phyloP scores from a whole-genome alignment of 2,113 vertebrate genomes.

The Sisor rabdophorus region DNA sequence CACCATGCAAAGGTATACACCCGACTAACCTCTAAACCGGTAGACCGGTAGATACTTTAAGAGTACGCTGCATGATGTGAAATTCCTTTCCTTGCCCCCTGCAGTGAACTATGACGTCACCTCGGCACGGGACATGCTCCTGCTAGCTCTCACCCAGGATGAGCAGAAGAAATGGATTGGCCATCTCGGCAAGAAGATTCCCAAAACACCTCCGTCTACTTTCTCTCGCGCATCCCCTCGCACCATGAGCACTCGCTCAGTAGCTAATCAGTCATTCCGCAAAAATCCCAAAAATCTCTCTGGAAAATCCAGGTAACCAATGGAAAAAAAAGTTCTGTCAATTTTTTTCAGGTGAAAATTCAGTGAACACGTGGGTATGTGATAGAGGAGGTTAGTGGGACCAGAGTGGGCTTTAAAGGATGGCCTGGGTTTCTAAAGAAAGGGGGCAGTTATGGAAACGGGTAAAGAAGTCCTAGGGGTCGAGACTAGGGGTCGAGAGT shows the following conservation, averaged over 20 bases:
- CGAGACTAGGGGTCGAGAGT: not conserved
- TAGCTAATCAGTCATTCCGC: constrained; percentile 95
- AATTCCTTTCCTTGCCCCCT: not conserved
- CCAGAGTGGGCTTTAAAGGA: not conserved
- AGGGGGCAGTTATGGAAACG: not conserved
- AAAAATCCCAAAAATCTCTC: constrained; percentile 89
- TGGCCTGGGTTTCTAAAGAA: not conserved
- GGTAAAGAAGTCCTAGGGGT: not conserved
- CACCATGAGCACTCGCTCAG: constrained; percentile 86
- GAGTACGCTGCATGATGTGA: not conserved
- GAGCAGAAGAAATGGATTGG: constrained; percentile 99
- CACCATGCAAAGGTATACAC: constrained; percentile 93
- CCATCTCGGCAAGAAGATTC: constrained; percentile 97
- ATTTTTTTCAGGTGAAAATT: not conserved
- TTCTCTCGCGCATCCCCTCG: constrained; percentile 92
- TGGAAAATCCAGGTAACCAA: constrained; percentile 89
- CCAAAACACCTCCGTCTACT: constrained; percentile 87
- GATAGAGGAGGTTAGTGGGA: not conserved
- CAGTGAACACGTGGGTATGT: not conserved
- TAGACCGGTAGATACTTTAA: not conserved
- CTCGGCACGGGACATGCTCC: constrained; percentile 92
- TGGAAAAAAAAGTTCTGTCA: not conserved
- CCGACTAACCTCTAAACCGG: not conserved
- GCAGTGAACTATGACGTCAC: constrained; percentile 97
- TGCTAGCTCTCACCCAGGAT: constrained; percentile 90